Evolutionary conservation across 2,113 vertebrate species (phyloP).

Genomic region (Gymnarchus niloticus): DNA sequence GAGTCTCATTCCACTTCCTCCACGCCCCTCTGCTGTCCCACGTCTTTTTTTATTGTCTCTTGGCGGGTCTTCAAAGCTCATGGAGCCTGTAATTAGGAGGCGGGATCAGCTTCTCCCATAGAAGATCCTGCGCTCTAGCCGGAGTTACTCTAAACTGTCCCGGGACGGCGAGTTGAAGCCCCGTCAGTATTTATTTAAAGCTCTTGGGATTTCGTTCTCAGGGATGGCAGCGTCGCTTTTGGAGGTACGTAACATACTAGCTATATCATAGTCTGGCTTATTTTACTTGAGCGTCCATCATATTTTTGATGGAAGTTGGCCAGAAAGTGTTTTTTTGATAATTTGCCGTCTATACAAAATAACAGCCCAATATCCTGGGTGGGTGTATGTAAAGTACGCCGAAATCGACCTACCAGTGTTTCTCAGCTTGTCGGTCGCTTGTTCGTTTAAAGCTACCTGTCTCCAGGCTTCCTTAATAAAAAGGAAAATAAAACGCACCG

Average conservation of each 20-base stretch:
- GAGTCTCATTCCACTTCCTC: conserved; percentile 28
- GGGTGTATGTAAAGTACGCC: neutral
- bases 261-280: conserved; percentile 47
- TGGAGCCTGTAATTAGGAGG: conserved; percentile 69
- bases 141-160: conserved; percentile 63
- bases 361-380: neutral
- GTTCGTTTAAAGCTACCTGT: neutral
- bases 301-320: neutral
- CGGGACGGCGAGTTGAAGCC: conserved; percentile 57
- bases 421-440: neutral
- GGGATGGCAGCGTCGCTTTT: conserved; percentile 76
- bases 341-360: neutral
- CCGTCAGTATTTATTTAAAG: conserved; percentile 53
- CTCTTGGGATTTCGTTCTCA: conserved; percentile 66
- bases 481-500: neutral
- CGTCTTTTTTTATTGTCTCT: conserved; percentile 59
- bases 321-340: neutral
- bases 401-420: neutral
- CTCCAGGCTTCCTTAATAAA: neutral
- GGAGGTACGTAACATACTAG: conserved; percentile 64
- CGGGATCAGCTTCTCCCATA: conserved; percentile 63
- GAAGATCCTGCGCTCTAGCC: conserved; percentile 56
- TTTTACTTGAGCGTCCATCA: conserved; percentile 5
- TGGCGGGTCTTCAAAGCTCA: conserved; percentile 64
- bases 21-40: conserved; percentile 29